Evolutionary conservation across 1,140 invertebrate species (phyloP), one percentile per base, ranked within the genome.

Genomic region (Pogonomyrmex californicus): DNA sequence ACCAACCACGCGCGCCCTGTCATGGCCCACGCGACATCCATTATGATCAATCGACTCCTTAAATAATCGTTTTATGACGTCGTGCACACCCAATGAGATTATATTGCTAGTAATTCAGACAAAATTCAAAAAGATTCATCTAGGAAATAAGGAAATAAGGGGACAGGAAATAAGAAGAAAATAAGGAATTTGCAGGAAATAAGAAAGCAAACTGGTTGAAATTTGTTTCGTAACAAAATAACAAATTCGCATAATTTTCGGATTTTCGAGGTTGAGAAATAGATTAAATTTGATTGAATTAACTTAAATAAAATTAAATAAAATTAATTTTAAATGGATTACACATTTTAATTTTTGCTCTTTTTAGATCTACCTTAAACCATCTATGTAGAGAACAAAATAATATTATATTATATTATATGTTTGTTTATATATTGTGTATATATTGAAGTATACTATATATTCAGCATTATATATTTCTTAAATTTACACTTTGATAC

Each of bases 1-100:
- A 33, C 14, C 75, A 87, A 93, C 92, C 91, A 93, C 92, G 92
- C 92, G 91, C 88, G 90, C 92, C 90, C 88, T 92, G 90, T 89
- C 88, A 82, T 66, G 49, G 89, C 92, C 92, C 92, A 93, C 92
- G 90, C 92, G 91, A 90, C 91, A 92, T 91, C 91, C 81, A 93
- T 93, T 93, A 92, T 58, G 65, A 60, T 62, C 65, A 92, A 92
- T 92, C 79, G 85, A 60, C 82, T 58, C 79, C 90, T 91, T 51
- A 91, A 91, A 91, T 91, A 75, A n/a, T 63, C 75, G 62, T 60
- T 76, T 41, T 87, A 81, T 79, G 66, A 76, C 0, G 23, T 79
- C 56, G 65, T 51, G 23, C 17, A 41, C 14, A 51, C 44, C 38
- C 65, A 79, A 60, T 65, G 58, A 82, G 68, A 88, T 91, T 75